Percentiles rank a stretch among this genome's conserved stretches.
These are phyloP conservation scores for Oostethus manadensis DNA, from an alignment of 2,113 vertebrate genomes.

Conservation along the genomic window DNA sequence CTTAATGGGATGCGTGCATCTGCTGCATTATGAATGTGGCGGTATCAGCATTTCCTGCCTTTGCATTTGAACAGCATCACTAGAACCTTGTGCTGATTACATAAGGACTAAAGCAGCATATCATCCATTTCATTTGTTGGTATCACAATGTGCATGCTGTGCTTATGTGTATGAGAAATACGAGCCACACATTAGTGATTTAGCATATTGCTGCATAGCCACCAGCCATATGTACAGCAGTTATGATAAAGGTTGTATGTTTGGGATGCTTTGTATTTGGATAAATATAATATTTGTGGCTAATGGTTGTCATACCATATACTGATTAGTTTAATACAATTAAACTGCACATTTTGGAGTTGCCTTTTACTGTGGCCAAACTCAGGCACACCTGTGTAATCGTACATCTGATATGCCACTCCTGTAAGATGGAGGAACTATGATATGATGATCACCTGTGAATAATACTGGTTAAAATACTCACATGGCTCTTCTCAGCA, in stretches of 20 bases:
- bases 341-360: too few relatives aligned
- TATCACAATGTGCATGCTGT: conserved; percentile 21
- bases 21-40: neutral
- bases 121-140: conserved; percentile 35
- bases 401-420: too few relatives aligned
- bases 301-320: too few relatives aligned
- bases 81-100: neutral
- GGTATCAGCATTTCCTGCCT: neutral
- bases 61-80: neutral
- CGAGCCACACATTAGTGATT: conserved; percentile 17
- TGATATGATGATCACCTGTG: neutral
- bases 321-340: too few relatives aligned
- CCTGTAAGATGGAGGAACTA: too few relatives aligned
- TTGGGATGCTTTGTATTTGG: too few relatives aligned
- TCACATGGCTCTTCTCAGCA: too few relatives aligned
- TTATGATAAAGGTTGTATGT: conserved; percentile 8
- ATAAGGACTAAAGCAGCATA: neutral
- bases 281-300: too few relatives aligned
- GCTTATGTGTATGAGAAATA: conserved; percentile 12
- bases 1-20: neutral
- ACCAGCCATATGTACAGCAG: neutral
- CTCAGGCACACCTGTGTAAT: too few relatives aligned
- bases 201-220: conserved; percentile 17
- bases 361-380: too few relatives aligned
- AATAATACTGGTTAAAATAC: neutral